Base-by-base conservation (phyloP, 2,888 invertebrate species). In the Rhingia rostrata region DNA sequence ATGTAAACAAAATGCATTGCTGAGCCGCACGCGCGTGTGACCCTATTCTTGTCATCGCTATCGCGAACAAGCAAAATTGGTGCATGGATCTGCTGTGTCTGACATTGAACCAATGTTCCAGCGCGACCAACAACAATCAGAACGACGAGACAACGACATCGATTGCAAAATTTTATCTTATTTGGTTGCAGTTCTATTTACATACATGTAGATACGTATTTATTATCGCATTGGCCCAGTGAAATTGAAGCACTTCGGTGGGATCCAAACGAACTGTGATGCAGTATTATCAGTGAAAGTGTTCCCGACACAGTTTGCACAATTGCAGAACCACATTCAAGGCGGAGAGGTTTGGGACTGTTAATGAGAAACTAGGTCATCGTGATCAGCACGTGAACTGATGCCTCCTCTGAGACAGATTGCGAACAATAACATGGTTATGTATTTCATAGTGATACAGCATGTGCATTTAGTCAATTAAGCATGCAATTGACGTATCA, bases 21-120 rank as follows among this genome's bases (percentile, higher is more conserved):
- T 22, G 22, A 22, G 22, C n/a, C 14, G 45, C 58, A 61, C 58
- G 75, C 75, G 70, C 81, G 58, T 81, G 81, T 64, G 64, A 75
- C 81, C 81, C 75, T 51, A 67, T 81, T 81, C 43, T 60, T 6
- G n/a, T 3, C 32, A n/a, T 63, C 14, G 45, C 60, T 75, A 75
- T 81, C 61, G 39, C 12, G 4, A n/a, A 7, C 30, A 49, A 39
- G 37, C 32, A 7, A 12, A 64, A 74, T 63, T 74, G 41, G 54
- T 80, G 74, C 73, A 73, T 63, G 47, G 61, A 61, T 43, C 54
- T 75, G 45, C 32, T 70, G 37, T 14, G 66, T 39, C 60, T 47
- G 47, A 75, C 70, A 64, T 75, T 81, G 47, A 81, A 81, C 81
- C 75, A 70, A 49, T 32, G 9, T 30, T 30, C 49, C 22, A 49